Conservation (phyloP, 2,113 vertebrate genomes). For the Planiliza haematocheilus region DNA sequence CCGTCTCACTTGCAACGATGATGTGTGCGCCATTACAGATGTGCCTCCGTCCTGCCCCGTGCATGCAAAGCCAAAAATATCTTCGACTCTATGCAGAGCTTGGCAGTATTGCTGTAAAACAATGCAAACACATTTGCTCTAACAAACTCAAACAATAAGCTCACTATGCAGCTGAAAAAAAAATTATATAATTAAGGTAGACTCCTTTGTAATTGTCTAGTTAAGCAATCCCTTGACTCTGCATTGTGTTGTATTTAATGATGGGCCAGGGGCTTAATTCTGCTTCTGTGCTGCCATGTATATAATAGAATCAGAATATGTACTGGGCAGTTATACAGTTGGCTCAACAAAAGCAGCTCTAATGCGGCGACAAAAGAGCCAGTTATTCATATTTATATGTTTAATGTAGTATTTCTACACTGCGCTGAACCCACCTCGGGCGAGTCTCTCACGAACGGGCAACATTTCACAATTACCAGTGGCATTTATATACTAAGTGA, state of each 20-base stretch:
- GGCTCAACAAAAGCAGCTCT: not conserved
- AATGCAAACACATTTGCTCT: too few relatives aligned
- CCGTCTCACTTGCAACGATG: too few relatives aligned
- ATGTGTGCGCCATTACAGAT: too few relatives aligned
- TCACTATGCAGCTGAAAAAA: not conserved
- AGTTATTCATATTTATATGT: constrained; percentile 3
- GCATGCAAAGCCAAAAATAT: too few relatives aligned
- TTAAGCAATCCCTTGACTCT: not conserved
- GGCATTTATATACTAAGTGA: constrained; percentile 22
- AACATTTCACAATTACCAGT: constrained; percentile 15
- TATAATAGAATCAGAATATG: not conserved
- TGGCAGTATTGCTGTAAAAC: too few relatives aligned
- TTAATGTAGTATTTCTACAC: not conserved
- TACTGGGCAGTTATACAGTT: not conserved
- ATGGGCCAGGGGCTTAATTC: not conserved
- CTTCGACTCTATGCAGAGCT: too few relatives aligned
- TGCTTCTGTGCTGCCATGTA: constrained; percentile 3
- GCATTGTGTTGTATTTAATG: not conserved
- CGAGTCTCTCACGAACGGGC: constrained; percentile 6
- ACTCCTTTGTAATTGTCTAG: not conserved
- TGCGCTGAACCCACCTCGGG: not conserved
- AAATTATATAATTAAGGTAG: not conserved
- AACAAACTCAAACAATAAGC: too few relatives aligned
- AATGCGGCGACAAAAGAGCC: not conserved
- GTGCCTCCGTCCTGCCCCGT: too few relatives aligned